Base-by-base conservation (phyloP, 1,140 invertebrate genomes). In the Forficula auricularia region DNA sequence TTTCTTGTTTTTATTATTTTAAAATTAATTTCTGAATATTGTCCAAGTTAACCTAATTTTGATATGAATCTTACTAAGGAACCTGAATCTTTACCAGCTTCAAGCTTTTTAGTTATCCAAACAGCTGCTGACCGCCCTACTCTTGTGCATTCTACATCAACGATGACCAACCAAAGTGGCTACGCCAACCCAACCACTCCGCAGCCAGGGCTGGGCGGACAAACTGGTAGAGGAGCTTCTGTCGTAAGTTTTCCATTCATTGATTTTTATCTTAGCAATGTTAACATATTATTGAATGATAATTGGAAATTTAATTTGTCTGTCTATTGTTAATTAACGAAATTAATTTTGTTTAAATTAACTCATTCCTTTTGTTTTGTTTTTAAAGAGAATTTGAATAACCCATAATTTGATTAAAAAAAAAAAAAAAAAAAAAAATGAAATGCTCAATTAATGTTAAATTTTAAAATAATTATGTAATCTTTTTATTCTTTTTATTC, bases 91-190 rank as follows among this genome's bases (percentile, higher is more conserved):
- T 68, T 69, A 45, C 69, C 65, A 47, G 61, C 78, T 45, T 80
- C 77, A 45, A 84, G 88, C 53, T 96, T 92, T 64, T 67, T 95
- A 54, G 82, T 96, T 38, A 88, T 95, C 48, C 87, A 94, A 61
- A 81, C 86, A 54, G 72, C 86, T 50, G 63, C 68, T 15, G 87
- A 91, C 62, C 72, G 73, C 63, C 63, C 67, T 2, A 59, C 72
- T 27, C 50, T 67, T 12, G 59, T 60, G 19, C 64, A 70, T 48
- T 59, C 60, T 45, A 61, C 64, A 14, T 57, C 61, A 10, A 38
- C 50, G 42, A 65, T 62, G 0, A 62, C 63, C 61, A 42, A 65
- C 30, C 27, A 43, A 13, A 41, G 38, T n/a, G 8, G 35, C 44
- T 8, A 40, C 45, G 27, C 45, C 51, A 38, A 38, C 15, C 31